Conservation (phyloP, 2,888 invertebrate genomes). For the Drosophila pseudotalamancana region DNA sequence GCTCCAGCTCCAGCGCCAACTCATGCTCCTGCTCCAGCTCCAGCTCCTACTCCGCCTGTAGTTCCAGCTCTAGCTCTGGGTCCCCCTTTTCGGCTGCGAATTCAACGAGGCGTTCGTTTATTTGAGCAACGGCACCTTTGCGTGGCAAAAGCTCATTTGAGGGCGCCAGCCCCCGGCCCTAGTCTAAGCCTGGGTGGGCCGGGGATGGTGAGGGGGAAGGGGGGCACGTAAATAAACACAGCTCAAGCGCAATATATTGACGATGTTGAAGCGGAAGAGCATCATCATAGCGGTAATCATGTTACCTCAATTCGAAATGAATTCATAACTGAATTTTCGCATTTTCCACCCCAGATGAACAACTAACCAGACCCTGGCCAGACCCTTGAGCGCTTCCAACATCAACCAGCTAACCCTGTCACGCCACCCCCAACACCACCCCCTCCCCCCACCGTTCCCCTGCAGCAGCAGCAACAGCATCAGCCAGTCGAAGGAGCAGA, state of each 20-base stretch:
- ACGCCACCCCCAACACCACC: no score
- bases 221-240: constrained; percentile 72
- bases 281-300: constrained; percentile 83
- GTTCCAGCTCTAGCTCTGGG: constrained; percentile 2
- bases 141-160: constrained; percentile 74
- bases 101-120: constrained; percentile 73
- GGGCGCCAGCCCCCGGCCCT: constrained; percentile 8
- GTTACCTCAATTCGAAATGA: constrained; percentile 84
- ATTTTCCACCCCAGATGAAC: constrained; percentile 56
- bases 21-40: constrained; percentile 2
- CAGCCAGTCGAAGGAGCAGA: background rate
- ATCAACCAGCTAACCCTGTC: constrained; percentile 54
- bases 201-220: background rate
- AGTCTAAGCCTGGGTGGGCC: background rate
- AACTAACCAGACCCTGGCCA: constrained; percentile 14
- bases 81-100: constrained; percentile 44
- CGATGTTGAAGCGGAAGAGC: constrained; percentile 78
- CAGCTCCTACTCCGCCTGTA: constrained; percentile 9
- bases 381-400: constrained; percentile 48
- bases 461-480: constrained; percentile 2
- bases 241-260: constrained; percentile 76
- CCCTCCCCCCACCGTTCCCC: background rate
- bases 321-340: constrained; percentile 84
- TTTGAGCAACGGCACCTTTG: constrained; percentile 73
- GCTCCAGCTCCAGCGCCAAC: background rate